phyloP scores from a whole-genome alignment of 2,113 vertebrate species.

The Paradisaea rubra region DNA sequence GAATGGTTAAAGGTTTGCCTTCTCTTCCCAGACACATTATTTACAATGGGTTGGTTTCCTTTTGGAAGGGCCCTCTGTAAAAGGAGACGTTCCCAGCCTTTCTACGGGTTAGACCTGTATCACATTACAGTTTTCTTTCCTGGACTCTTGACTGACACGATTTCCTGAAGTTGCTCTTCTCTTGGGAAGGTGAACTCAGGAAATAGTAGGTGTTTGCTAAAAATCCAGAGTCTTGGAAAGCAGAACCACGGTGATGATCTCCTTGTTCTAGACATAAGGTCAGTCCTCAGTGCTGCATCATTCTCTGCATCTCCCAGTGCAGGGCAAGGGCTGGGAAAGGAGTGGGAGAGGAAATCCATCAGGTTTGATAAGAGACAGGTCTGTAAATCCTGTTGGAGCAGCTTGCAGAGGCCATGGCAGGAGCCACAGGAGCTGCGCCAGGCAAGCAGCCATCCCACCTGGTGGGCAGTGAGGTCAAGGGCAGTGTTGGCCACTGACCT shows the following conservation, averaged over 20 bases:
- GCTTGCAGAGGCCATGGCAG: not conserved
- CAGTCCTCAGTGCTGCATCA: not conserved
- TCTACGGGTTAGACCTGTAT: not conserved
- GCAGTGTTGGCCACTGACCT: not conserved
- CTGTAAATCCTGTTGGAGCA: slow-evolving; percentile 2
- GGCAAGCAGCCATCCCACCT: not conserved
- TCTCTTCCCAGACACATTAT: slow-evolving; percentile 35
- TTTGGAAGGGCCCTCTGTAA: slow-evolving; percentile 4
- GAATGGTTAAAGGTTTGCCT: slow-evolving; percentile 14
- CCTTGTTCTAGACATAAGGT: not conserved
- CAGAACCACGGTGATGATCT: not conserved
- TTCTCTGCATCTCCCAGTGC: not conserved
- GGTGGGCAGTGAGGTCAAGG: not conserved
- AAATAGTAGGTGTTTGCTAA: slow-evolving; percentile 36
- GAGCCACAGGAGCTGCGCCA: not conserved
- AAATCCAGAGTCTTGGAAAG: slow-evolving; percentile 24
- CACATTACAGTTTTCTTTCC: slow-evolving; percentile 28
- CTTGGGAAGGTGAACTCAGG: not conserved
- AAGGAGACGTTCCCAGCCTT: not conserved
- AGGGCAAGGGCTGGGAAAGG: slow-evolving; percentile 5
- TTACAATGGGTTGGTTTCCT: slow-evolving; percentile 31
- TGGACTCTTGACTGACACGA: not conserved
- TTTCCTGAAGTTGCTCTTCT: slow-evolving; percentile 34
- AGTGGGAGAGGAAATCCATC: slow-evolving; percentile 18
- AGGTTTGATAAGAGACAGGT: not conserved